Conservation (phyloP, 2,797 vertebrate genomes). For the Molossus alvarezi region DNA sequence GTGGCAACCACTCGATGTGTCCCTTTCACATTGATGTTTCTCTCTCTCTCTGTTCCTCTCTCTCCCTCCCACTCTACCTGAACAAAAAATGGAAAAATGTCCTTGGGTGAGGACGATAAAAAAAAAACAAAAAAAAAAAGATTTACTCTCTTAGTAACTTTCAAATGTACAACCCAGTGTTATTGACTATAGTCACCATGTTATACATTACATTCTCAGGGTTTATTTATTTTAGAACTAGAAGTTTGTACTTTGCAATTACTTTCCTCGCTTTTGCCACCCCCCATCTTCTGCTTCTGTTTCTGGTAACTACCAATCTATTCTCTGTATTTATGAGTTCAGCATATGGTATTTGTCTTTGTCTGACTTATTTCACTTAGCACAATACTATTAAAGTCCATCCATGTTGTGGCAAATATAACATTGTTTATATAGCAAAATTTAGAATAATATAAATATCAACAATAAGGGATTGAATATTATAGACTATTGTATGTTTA, state of each 20-base stretch:
- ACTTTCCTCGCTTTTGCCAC: neutral
- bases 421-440: neutral
- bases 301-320: neutral
- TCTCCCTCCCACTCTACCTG: no score
- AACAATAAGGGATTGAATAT: neutral
- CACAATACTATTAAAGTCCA: neutral
- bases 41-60: no score
- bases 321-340: neutral
- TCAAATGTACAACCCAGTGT: neutral
- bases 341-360: neutral
- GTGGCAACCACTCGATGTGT: no score
- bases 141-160: neutral
- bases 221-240: neutral
- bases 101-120: no score
- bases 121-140: neutral
- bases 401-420: neutral
- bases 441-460: conserved; percentile 10
- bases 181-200: neutral
- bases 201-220: neutral
- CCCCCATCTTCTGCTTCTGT: neutral
- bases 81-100: no score
- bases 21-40: no score
- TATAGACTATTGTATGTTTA: neutral
- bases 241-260: neutral
- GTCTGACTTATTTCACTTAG: neutral